Conservation (phyloP, 2,888 invertebrate species). For the Catocala nupta region DNA sequence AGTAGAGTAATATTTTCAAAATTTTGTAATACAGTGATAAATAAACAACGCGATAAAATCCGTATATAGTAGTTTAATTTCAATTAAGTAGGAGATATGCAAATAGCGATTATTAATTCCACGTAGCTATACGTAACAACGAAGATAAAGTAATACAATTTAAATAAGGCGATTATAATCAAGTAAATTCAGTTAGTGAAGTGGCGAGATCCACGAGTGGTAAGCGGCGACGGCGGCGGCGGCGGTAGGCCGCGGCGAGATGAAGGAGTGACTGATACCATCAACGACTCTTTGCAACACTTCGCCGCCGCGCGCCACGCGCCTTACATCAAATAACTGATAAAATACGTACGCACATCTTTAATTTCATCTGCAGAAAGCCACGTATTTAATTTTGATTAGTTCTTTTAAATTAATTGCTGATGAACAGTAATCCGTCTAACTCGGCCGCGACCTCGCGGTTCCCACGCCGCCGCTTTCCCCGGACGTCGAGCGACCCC, state of each 20-base stretch:
- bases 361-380: conserved; percentile 73
- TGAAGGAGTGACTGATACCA: conserved; percentile 75
- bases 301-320: conserved; percentile 73
- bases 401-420: conserved; percentile 45
- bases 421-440: conserved; percentile 22
- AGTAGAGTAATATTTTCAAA: no score
- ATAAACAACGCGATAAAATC: no score
- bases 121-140: conserved; percentile 55
- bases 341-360: conserved; percentile 74
- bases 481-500: conserved; percentile 38
- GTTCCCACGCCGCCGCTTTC: conserved; percentile 67
- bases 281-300: conserved; percentile 75
- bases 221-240: conserved; percentile 51
- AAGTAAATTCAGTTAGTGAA: conserved; percentile 64
- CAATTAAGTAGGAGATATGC: conserved; percentile 14
- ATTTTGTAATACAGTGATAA: no score
- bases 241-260: conserved; percentile 72
- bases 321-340: conserved; percentile 78
- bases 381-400: conserved; percentile 52
- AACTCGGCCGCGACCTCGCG: conserved; percentile 48
- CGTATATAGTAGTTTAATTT: no score
- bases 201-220: conserved; percentile 62
- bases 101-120: conserved; percentile 37
- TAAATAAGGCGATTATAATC: conserved; percentile 73
- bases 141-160: conserved; percentile 71